A percentile compares a stretch with the other conserved stretches of the same genome.
Evolutionary conservation across 1,140 invertebrate species (phyloP).

Genomic region (Papilio polyxenes): DNA sequence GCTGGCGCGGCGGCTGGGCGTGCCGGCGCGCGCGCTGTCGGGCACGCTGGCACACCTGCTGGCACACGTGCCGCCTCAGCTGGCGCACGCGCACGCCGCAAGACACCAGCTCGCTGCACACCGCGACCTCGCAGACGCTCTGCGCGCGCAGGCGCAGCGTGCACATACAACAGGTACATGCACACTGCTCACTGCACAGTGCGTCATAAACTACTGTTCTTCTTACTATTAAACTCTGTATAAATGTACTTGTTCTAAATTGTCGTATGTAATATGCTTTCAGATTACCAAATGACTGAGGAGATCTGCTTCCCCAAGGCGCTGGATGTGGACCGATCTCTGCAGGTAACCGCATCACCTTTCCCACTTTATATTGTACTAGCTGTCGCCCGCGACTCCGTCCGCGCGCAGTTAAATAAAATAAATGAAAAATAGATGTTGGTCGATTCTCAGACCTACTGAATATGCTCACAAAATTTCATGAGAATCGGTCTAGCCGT

Average conservation of each 20-base stretch:
- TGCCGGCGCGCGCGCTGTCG: conserved; percentile 47
- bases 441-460: too few relatives aligned
- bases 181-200: too few relatives aligned
- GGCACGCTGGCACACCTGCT: conserved; percentile 51
- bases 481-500: too few relatives aligned
- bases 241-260: too few relatives aligned
- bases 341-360: conserved; percentile 54
- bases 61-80: conserved; percentile 43
- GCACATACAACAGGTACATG: not conserved
- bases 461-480: too few relatives aligned
- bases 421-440: too few relatives aligned
- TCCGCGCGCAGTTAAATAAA: too few relatives aligned
- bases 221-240: not conserved
- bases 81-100: conserved; percentile 34
- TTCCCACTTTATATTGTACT: too few relatives aligned
- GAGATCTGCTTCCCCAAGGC: conserved; percentile 59
- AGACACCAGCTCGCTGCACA: conserved; percentile 46
- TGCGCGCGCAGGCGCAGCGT: conserved; percentile 43
- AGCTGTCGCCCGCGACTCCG: too few relatives aligned
- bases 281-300: conserved; percentile 62
- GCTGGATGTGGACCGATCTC: conserved; percentile 53
- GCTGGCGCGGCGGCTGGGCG: conserved; percentile 50
- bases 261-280: conserved; percentile 24
- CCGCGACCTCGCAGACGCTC: conserved; percentile 48
- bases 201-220: not conserved